phyloP scores from a whole-genome alignment of 1,140 invertebrate species.

The Megathymus violae region DNA sequence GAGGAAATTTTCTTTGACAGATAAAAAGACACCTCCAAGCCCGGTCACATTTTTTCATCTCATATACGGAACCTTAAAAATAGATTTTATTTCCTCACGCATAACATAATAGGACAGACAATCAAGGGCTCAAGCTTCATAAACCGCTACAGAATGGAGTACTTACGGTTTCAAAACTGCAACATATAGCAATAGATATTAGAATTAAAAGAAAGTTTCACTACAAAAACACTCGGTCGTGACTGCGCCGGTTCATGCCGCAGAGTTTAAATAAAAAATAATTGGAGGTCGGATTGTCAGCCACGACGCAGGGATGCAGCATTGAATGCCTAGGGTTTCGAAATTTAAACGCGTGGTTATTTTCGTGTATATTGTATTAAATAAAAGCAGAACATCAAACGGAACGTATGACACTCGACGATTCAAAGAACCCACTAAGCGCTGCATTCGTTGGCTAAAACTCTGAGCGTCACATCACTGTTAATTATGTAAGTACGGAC shows the following conservation, averaged over 20 bases:
- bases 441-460: conserved; percentile 52
- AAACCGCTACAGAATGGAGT: no score
- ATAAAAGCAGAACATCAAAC: conserved; percentile 60
- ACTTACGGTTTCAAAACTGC: no score
- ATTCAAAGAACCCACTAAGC: conserved; percentile 66
- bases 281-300: conserved; percentile 12
- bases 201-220: no score
- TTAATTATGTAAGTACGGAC: conserved; percentile 69
- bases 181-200: no score
- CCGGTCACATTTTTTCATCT: no score
- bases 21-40: no score
- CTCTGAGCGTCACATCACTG: conserved; percentile 55
- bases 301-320: background rate
- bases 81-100: no score
- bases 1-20: no score
- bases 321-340: conserved; percentile 8
- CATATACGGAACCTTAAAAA: no score
- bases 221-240: no score
- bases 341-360: conserved; percentile 30
- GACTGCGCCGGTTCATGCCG: background rate
- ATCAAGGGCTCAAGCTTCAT: no score
- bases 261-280: conserved; percentile 18
- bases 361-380: conserved; percentile 36
- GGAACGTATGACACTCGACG: conserved; percentile 68
- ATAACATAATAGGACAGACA: no score